phyloP scores from a whole-genome alignment of 2,797 vertebrate species.

The Pipistrellus kuhlii region DNA sequence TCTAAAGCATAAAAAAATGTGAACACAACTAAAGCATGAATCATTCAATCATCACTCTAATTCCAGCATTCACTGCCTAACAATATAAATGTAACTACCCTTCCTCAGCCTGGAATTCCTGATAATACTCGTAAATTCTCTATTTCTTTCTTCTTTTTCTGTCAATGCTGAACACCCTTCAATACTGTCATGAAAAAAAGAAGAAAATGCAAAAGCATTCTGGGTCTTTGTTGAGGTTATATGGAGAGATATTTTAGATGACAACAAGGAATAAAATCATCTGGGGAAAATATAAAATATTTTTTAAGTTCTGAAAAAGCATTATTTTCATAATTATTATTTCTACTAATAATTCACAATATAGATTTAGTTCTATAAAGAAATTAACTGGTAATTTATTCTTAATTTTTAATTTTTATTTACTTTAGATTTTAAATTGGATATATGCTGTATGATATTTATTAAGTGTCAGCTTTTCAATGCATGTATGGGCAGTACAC shows the following conservation, averaged over 20 bases:
- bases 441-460: neutral
- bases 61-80: neutral
- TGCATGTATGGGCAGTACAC: neutral
- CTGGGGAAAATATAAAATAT: neutral
- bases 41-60: neutral
- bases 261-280: neutral
- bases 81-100: neutral
- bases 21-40: neutral
- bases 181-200: neutral
- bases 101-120: neutral
- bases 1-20: neutral
- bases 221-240: neutral
- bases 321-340: neutral
- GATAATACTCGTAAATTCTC: neutral
- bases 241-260: neutral
- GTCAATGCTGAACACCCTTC: neutral
- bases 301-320: neutral
- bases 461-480: neutral
- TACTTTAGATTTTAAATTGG: neutral
- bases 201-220: neutral
- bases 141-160: neutral
- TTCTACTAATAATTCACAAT: neutral
- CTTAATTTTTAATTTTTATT: neutral
- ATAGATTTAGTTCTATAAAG: neutral
- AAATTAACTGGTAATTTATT: neutral